Evolutionary conservation across 2,888 invertebrate genomes (phyloP).

Genomic region (Deilephila porcellus): DNA sequence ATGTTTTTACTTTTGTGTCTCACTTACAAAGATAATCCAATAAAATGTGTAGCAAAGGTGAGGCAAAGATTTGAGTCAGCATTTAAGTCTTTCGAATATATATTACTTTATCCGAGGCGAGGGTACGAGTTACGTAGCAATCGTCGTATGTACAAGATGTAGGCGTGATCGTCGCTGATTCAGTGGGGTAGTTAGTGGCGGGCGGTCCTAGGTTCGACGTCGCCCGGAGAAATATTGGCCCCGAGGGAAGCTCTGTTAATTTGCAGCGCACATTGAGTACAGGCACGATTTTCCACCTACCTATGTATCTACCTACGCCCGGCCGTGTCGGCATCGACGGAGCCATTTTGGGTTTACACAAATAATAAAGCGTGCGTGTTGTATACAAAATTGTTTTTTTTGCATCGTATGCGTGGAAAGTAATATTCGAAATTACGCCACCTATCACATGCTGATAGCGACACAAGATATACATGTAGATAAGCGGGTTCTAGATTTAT

Average conservation of each 20-base stretch:
- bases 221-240: constrained; percentile 81
- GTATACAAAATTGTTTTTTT: constrained; percentile 18
- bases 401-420: constrained; percentile 13
- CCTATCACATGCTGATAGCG: constrained; percentile 15
- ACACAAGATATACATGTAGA: constrained; percentile 33
- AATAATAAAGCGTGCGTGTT: constrained; percentile 30
- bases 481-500: constrained; percentile 46
- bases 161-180: constrained; percentile 84
- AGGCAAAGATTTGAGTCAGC: constrained; percentile 66
- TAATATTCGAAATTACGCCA: constrained; percentile 15
- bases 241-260: constrained; percentile 80
- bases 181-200: constrained; percentile 83
- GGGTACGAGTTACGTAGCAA: constrained; percentile 77
- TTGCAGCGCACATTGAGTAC: constrained; percentile 76
- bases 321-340: constrained; percentile 55
- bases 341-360: constrained; percentile 52
- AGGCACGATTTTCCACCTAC: constrained; percentile 76
- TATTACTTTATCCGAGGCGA: constrained; percentile 75
- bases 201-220: constrained; percentile 81
- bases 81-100: constrained; percentile 69
- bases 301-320: constrained; percentile 48
- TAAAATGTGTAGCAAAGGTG: constrained; percentile 51
- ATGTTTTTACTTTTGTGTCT: constrained; percentile 38
- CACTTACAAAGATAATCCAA: constrained; percentile 38
- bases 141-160: constrained; percentile 82